A percentile compares a stretch with the other conserved stretches of the same genome.
These are phyloP conservation scores for Caenorhabditis briggsae DNA, from an alignment of 1,140 invertebrate species.

Conservation along the genomic window DNA sequence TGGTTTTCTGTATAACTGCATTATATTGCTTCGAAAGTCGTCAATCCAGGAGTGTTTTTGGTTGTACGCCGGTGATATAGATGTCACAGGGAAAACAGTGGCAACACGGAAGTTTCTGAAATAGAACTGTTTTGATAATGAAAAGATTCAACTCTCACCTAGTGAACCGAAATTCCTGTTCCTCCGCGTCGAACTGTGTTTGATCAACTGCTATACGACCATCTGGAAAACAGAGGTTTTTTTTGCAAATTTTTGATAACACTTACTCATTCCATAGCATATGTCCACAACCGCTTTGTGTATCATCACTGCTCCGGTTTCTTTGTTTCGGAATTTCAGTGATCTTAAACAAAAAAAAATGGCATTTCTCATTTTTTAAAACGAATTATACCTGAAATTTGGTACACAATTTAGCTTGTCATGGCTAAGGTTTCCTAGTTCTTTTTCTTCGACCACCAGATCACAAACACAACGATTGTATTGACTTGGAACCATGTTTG, in stretches of 20 bases:
- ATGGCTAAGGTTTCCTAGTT: neutral
- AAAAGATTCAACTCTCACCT: neutral
- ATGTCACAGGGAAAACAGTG: neutral
- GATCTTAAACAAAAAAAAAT: constrained; percentile 48
- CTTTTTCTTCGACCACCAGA: neutral
- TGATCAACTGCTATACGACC: constrained; percentile 12
- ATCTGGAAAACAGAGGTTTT: neutral
- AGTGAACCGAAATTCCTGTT: constrained; percentile 5
- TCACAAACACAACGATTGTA: constrained; percentile 45
- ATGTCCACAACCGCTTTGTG: constrained; percentile 53
- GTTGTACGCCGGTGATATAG: neutral
- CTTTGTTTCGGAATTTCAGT: constrained; percentile 54
- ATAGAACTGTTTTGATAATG: neutral
- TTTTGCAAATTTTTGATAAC: neutral
- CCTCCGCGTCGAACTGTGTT: constrained; percentile 47
- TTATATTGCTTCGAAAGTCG: constrained; percentile 24
- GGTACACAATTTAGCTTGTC: neutral
- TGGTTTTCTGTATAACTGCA: constrained; percentile 30
- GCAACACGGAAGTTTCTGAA: constrained; percentile 35
- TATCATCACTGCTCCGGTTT: constrained; percentile 42
- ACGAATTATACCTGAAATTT: constrained; percentile 26
- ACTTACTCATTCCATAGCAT: constrained; percentile 42
- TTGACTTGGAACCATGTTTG: constrained; percentile 5
- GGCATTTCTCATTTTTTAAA: neutral
- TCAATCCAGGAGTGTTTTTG: constrained; percentile 43